Evolutionary conservation across 2,888 invertebrate genomes (phyloP), one percentile per base, ranked within the genome.

Genomic region (Orthosia gothica): DNA sequence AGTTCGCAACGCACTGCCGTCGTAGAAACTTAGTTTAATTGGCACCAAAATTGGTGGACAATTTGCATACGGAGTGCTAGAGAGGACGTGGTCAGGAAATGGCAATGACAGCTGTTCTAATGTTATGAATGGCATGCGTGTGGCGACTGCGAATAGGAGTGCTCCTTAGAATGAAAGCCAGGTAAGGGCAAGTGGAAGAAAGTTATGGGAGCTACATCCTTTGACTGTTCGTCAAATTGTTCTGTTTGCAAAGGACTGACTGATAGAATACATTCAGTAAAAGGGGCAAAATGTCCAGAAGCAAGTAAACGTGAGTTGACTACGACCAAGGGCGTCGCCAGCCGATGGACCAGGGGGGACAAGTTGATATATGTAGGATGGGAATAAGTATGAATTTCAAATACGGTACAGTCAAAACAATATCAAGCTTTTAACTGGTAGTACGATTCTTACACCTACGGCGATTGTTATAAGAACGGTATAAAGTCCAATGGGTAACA

Each of bases 11-110:
- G 88, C 86, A 87, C 73, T 82, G 57, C 45, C 64, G 68, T 81
- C 68, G 71, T 88, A 87, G 86, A 89, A 88, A 88, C 87, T 86
- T 87, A 70, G 81, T 74, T 49, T 89, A 87, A 90, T 89, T 86
- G 87, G 83, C 74, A 85, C 86, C 79, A 79, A 84, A 84, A 84
- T 78, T 82, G 81, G 76, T 80, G 59, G 71, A 81, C 77, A 69
- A 86, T 88, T 84, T 81, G 88, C 87, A 86, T 89, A 89, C 78
- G 61, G 80, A 82, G 87, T 87, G 75, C 40, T 50, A 61, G 59
- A 58, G 50, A 32, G 67, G 68, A 74, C 66, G 79, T 83, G 79
- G 81, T 84, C 88, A 89, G 90, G 89, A 87, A 85, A 82, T 58
- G 57, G 67, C 69, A 74, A 72, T 84, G 90, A 87, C 88, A 87